Base-by-base conservation (phyloP, 2,888 invertebrate genomes). In the Heteromurus nitidus region DNA sequence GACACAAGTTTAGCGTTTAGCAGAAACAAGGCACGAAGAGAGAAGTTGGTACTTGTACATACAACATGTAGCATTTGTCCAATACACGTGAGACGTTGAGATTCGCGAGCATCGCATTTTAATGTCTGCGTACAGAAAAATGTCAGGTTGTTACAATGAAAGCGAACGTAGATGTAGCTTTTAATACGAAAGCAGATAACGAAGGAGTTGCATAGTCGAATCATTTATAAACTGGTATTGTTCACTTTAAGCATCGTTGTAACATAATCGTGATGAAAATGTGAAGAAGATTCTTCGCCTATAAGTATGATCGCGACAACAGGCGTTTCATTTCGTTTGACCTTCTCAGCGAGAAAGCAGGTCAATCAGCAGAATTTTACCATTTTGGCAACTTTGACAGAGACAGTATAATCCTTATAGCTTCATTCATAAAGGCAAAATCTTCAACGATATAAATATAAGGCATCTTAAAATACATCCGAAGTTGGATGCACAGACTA, bases 341-440 rank as follows among this genome's bases (percentile, higher is more conserved):
- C 80, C 80, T 80, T 80, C 67, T 64, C 36, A 16, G 30, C 22
- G 58, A 73, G 80, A 80, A 80, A 73, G 80, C 80, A 28, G 80
- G 80, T 73, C 80, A 80, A 73, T 53, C 11, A 11, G 58, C 50
- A 22, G 28, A 68, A 68, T 50, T 68, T 47, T 42, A 47, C 18
- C 16, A 20, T n/a, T 47, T 26, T 47, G 47, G 28, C 28, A 67
- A n/a, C n/a, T n/a, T n/a, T n/a, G n/a, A n/a, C n/a, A n/a, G n/a
- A n/a, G n/a, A n/a, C n/a, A n/a, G n/a, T n/a, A n/a, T n/a, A n/a
- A n/a, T n/a, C n/a, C n/a, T n/a, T n/a, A n/a, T n/a, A n/a, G n/a
- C n/a, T n/a, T n/a, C n/a, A n/a, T n/a, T n/a, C n/a, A n/a, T n/a
- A n/a, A n/a, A n/a, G n/a, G n/a, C n/a, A n/a, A n/a, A n/a, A n/a